Evolutionary conservation across 2,113 vertebrate genomes (phyloP).

Genomic region (Athene noctua): DNA sequence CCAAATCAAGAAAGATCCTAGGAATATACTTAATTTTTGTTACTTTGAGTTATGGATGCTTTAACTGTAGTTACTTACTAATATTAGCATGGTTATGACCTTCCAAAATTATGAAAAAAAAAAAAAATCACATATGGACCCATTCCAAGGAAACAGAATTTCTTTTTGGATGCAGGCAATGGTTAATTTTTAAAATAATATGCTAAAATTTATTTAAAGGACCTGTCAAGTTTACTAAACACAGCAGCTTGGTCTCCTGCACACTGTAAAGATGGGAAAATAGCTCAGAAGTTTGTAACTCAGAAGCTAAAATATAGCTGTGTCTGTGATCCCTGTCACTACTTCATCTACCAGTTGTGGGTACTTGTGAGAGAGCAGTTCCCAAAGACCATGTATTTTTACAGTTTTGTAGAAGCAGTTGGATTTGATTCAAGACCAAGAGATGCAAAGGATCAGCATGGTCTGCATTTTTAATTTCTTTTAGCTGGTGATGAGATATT

Average conservation of each 20-base stretch:
- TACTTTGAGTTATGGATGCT: not conserved
- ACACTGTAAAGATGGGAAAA: not conserved
- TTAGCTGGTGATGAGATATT: not conserved
- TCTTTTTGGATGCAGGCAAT: not conserved
- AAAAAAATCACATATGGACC: not conserved
- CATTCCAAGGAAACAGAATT: not conserved
- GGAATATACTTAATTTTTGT: not conserved
- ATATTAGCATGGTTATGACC: not conserved
- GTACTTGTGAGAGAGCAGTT: not conserved
- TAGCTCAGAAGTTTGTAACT: not conserved
- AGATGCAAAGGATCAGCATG: not conserved
- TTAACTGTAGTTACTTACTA: not conserved
- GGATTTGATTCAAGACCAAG: not conserved
- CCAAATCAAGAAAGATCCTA: not conserved
- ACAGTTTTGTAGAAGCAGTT: accelerated
- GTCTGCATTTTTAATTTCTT: not conserved
- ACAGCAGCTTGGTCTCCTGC: not conserved
- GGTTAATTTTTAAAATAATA: not conserved
- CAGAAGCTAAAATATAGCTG: not conserved
- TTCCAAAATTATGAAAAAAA: not conserved
- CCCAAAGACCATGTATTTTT: not conserved
- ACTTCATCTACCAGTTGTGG: not conserved
- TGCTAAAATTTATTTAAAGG: not conserved
- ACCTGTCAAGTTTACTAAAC: not conserved
- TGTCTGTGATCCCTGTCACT: not conserved